A percentile compares a stretch with the other conserved stretches of the same genome.
Evolutionary conservation across 2,797 vertebrate genomes (phyloP).

Genomic region (Heterohyrax brucei): DNA sequence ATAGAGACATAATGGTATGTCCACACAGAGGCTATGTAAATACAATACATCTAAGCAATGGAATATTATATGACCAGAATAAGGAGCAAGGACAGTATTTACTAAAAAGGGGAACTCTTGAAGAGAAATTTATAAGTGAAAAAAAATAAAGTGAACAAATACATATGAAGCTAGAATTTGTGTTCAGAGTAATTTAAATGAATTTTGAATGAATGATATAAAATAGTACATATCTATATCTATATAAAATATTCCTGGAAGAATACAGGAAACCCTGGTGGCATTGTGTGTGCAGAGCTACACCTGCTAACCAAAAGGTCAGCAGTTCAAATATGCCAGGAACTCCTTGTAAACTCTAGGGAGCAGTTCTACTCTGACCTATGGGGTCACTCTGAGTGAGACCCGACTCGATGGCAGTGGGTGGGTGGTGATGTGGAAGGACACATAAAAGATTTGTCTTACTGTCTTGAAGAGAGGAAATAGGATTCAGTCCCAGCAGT

Average conservation of each 20-base stretch:
- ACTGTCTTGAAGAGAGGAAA: constrained; percentile 24
- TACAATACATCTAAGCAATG: neutral
- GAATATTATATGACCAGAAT: constrained; percentile 43
- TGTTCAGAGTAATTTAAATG: neutral
- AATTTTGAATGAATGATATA: constrained; percentile 26
- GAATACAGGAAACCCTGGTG: neutral
- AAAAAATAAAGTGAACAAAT: neutral
- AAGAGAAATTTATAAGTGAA: neutral
- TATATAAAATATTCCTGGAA: neutral
- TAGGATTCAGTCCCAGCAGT: neutral
- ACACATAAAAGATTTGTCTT: neutral
- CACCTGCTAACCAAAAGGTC: no score
- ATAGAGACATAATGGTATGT: constrained; percentile 21
- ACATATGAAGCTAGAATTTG: neutral
- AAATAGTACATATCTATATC: neutral
- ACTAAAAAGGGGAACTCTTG: neutral
- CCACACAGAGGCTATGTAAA: neutral
- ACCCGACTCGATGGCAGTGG: no score
- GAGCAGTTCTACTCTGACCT: no score
- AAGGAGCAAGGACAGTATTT: neutral
- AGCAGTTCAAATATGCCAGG: no score
- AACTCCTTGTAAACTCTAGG: no score
- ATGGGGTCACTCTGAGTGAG: no score
- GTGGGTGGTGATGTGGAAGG: neutral
- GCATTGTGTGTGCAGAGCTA: no score